phyloP scores from a whole-genome alignment of 1,140 invertebrate genomes.

The Dinothrombium tinctorium region DNA sequence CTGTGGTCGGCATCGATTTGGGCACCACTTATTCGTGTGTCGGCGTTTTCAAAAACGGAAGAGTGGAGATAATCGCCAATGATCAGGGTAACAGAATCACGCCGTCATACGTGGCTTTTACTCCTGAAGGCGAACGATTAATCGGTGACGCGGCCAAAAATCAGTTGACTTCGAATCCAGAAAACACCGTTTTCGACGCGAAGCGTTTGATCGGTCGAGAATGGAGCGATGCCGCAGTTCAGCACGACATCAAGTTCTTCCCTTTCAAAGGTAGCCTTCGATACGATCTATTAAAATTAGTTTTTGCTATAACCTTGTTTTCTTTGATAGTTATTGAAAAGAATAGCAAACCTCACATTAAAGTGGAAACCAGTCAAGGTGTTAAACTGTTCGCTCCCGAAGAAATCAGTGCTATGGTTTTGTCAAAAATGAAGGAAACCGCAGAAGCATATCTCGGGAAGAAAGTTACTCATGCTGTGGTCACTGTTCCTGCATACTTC shows the following conservation, averaged over 20 bases:
- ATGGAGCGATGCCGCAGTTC: slow-evolving; percentile 66
- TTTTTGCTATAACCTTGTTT: background rate
- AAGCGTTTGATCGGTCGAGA: slow-evolving; percentile 39
- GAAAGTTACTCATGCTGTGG: slow-evolving; percentile 79
- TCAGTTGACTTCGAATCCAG: slow-evolving; percentile 87
- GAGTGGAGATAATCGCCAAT: slow-evolving; percentile 94
- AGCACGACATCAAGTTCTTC: slow-evolving; percentile 83
- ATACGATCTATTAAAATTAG: background rate
- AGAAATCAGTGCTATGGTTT: slow-evolving; percentile 93
- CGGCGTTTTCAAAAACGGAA: slow-evolving; percentile 89
- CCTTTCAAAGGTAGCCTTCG: slow-evolving; percentile 37
- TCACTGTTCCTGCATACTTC: slow-evolving; percentile 94
- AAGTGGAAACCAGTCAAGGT: slow-evolving; percentile 34
- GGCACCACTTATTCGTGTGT: slow-evolving; percentile 98
- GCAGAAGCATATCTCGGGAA: slow-evolving; percentile 92
- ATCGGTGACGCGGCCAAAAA: slow-evolving; percentile 97
- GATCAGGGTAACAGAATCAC: slow-evolving; percentile 96
- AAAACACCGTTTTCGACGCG: slow-evolving; percentile 33
- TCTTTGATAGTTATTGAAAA: slow-evolving; percentile 36
- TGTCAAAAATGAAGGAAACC: slow-evolving; percentile 93
- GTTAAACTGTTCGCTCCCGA: slow-evolving; percentile 79
- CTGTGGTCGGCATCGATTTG: slow-evolving; percentile 92
- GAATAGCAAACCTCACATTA: slow-evolving; percentile 58
- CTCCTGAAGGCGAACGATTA: slow-evolving; percentile 70
- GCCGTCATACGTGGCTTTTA: slow-evolving; percentile 91